Evolutionary conservation across 2,113 vertebrate genomes (phyloP).

Genomic region (Zosterops japonicus): DNA sequence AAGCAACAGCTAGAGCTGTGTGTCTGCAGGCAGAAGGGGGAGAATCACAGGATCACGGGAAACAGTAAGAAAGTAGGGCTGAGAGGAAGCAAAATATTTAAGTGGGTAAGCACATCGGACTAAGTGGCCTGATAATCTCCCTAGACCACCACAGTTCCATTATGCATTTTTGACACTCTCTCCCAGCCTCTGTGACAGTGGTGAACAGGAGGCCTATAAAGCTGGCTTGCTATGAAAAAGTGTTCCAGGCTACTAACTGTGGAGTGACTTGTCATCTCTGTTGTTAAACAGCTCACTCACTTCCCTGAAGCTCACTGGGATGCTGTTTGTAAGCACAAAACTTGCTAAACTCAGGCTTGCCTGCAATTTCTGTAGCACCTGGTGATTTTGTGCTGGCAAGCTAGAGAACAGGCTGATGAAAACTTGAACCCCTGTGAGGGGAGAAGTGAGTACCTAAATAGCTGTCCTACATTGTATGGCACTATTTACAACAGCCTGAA

Average conservation of each 20-base stretch:
- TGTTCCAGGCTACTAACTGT: not conserved
- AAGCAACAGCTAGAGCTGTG: slow-evolving; percentile 58
- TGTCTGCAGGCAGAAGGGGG: slow-evolving; percentile 42
- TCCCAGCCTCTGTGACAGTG: not conserved
- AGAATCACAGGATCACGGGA: slow-evolving; percentile 24
- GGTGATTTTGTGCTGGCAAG: slow-evolving; percentile 8
- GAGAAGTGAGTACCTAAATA: slow-evolving; percentile 31
- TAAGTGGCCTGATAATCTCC: not conserved
- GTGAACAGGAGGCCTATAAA: not conserved
- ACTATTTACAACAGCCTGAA: not conserved
- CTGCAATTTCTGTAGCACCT: not conserved
- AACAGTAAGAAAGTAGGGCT: not conserved
- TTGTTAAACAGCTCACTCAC: not conserved
- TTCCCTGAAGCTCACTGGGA: not conserved
- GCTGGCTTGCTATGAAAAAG: not conserved
- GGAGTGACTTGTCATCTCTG: slow-evolving; percentile 4
- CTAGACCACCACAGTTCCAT: not conserved
- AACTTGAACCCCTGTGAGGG: not conserved
- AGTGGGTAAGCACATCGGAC: not conserved
- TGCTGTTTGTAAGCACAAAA: not conserved
- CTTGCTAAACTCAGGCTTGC: not conserved
- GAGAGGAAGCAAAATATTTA: slow-evolving; percentile 1
- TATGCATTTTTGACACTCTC: not conserved
- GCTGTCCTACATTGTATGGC: slow-evolving; percentile 6
- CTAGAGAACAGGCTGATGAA: not conserved